A percentile compares a stretch with the other conserved stretches of the same genome.
These are phyloP conservation scores for Anagrus nilaparvatae DNA, from an alignment of 1,140 invertebrate genomes.

Conservation along the genomic window DNA sequence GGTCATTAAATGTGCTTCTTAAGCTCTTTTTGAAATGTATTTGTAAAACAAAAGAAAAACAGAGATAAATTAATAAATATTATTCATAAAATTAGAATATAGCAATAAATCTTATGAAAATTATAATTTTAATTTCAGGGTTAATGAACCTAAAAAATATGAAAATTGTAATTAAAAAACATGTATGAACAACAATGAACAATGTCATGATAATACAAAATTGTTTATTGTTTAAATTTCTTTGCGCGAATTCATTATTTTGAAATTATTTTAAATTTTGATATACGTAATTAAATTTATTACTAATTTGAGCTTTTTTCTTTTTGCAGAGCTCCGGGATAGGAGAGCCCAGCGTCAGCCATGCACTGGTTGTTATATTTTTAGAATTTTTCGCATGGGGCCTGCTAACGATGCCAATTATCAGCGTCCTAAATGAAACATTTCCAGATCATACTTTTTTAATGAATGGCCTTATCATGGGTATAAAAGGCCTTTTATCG, in stretches of 20 bases:
- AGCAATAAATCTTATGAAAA: too few relatives aligned
- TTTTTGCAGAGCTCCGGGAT: conserved; percentile 68
- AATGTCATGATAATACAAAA: not conserved
- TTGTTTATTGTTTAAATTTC: too few relatives aligned
- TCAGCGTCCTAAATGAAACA: conserved; percentile 91
- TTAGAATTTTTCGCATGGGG: conserved; percentile 99
- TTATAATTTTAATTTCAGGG: too few relatives aligned
- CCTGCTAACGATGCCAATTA: conserved; percentile 94
- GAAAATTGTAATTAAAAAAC: too few relatives aligned
- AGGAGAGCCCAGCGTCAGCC: conserved; percentile 90
- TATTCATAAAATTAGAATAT: too few relatives aligned
- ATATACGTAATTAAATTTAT: conserved; percentile 9
- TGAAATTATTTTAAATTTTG: conserved; percentile 10
- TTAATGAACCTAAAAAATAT: too few relatives aligned
- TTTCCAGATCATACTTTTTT: conserved; percentile 99
- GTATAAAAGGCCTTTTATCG: conserved; percentile 93
- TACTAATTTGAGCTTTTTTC: too few relatives aligned
- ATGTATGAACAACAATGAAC: not conserved
- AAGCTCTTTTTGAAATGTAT: too few relatives aligned
- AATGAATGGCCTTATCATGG: conserved; percentile 99
- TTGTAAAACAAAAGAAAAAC: too few relatives aligned
- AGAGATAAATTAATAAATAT: too few relatives aligned
- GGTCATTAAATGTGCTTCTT: too few relatives aligned
- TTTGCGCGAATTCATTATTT: too few relatives aligned
- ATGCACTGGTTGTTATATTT: conserved; percentile 98